These are phyloP conservation scores for Thunnus thynnus DNA, from an alignment of 2,113 vertebrate genomes.

Conservation along the genomic window DNA sequence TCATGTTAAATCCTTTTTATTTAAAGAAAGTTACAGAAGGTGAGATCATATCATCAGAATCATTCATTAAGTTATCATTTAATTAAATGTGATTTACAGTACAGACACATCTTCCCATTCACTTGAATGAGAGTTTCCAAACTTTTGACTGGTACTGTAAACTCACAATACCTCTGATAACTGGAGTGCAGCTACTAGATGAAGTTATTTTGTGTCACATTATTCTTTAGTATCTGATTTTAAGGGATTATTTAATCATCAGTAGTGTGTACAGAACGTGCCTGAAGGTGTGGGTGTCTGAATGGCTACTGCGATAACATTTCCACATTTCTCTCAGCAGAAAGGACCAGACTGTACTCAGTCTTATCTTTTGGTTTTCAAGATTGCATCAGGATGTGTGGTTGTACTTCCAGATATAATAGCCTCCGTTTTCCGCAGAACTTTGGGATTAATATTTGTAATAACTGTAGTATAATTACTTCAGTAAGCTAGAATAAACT, in stretches of 20 bases:
- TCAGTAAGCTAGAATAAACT: neutral
- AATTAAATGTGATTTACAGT: neutral
- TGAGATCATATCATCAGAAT: neutral
- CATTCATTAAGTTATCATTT: neutral
- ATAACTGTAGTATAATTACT: constrained; percentile 1
- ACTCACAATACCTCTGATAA: neutral
- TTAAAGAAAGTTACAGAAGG: neutral
- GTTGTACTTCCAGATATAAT: constrained; percentile 11
- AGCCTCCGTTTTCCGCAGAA: neutral
- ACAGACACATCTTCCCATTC: too few relatives aligned
- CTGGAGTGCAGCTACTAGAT: neutral
- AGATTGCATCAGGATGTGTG: constrained; percentile 10
- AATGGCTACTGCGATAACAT: neutral
- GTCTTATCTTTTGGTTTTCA: constrained; percentile 19
- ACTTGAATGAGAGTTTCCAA: too few relatives aligned
- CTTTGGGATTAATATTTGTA: constrained; percentile 22
- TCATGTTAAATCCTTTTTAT: neutral
- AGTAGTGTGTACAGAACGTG: neutral
- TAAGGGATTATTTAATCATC: constrained; percentile 11
- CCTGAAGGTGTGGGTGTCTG: constrained; percentile 2
- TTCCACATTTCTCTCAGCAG: constrained; percentile 11
- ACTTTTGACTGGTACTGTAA: too few relatives aligned
- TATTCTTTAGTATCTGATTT: constrained; percentile 7
- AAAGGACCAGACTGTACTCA: neutral
- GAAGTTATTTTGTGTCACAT: constrained; percentile 13